Conservation (phyloP, 2,888 invertebrate species). For the Sacculina carcini region DNA sequence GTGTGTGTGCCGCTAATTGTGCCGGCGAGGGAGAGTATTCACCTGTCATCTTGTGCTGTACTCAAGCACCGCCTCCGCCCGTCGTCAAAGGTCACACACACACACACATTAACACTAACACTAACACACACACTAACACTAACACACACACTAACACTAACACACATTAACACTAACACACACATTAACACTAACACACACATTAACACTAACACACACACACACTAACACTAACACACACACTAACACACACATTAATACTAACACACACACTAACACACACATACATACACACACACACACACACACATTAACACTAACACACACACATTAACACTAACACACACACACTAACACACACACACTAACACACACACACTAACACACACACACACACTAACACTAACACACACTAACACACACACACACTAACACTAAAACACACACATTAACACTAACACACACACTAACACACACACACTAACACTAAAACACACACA, state of each 20-base stretch:
- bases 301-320: neutral
- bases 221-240: neutral
- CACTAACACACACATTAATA: neutral
- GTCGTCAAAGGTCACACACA: conserved; percentile 32
- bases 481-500: too few relatives aligned
- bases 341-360: too few relatives aligned
- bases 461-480: too few relatives aligned
- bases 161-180: neutral
- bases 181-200: neutral
- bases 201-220: neutral
- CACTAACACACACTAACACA: too few relatives aligned
- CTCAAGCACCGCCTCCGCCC: conserved; percentile 49
- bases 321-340: too few relatives aligned
- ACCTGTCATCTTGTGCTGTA: conserved; percentile 40
- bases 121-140: neutral
- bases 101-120: neutral
- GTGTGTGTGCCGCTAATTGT: conserved; percentile 59
- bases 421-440: too few relatives aligned
- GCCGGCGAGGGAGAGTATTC: conserved; percentile 61
- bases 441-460: too few relatives aligned
- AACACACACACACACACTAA: too few relatives aligned
- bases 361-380: too few relatives aligned
- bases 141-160: neutral
- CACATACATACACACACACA: neutral
- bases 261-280: neutral